phyloP scores from a whole-genome alignment of 2,797 vertebrate genomes.

The Chanos chanos region DNA sequence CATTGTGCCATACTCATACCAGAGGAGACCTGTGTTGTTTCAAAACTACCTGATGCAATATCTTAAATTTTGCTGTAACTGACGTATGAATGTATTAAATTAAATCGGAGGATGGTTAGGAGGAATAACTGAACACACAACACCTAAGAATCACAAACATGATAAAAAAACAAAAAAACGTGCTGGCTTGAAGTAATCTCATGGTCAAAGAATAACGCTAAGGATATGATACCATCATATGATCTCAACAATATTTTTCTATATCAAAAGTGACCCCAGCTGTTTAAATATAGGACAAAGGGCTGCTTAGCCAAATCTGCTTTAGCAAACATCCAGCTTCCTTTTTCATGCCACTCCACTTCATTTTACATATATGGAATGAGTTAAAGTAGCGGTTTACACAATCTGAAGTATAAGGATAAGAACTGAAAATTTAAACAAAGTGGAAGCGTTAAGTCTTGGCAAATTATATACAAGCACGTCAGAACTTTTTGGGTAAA shows the following conservation, averaged over 20 bases:
- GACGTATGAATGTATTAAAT: too few species aligned
- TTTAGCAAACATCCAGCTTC: slow-evolving; percentile 35
- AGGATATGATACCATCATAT: slow-evolving; percentile 5
- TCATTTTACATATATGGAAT: slow-evolving; percentile 4
- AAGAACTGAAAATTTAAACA: too few species aligned
- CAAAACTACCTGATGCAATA: too few species aligned
- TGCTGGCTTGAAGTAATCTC: too few species aligned
- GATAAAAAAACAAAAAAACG: not conserved
- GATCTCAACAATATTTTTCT: slow-evolving; percentile 17
- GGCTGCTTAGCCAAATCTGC: not conserved
- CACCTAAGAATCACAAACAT: not conserved
- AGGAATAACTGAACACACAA: not conserved
- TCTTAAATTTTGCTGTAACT: too few species aligned
- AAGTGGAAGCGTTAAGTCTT: too few species aligned
- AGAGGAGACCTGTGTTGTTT: too few species aligned
- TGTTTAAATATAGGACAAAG: slow-evolving; percentile 28
- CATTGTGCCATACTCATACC: too few species aligned
- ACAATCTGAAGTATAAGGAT: too few species aligned
- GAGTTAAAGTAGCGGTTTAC: not conserved
- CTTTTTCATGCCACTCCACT: slow-evolving; percentile 2
- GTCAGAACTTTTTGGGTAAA: too few species aligned
- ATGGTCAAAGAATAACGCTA: not conserved
- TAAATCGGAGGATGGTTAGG: too few species aligned
- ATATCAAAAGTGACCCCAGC: slow-evolving; percentile 16
- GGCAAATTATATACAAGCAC: too few species aligned